phyloP scores from a whole-genome alignment of 2,113 vertebrate species.

The Steatornis caripensis region DNA sequence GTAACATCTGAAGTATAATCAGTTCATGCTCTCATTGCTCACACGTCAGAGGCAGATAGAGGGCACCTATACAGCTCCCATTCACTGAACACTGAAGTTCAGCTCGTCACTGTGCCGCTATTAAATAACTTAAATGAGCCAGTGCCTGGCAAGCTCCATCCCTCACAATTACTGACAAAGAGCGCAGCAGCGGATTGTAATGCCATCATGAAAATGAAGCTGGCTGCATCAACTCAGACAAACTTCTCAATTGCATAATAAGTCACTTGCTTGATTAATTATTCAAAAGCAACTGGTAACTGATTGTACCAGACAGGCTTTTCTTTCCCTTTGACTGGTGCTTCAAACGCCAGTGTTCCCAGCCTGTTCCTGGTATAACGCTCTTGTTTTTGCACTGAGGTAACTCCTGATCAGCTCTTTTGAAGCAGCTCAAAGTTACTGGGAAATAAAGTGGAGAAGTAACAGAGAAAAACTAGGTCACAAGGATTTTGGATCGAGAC shows the following conservation, averaged over 20 bases:
- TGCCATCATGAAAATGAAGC: slow-evolving; percentile 12
- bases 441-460: neutral
- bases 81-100: neutral
- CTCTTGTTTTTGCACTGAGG: neutral
- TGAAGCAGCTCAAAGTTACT: neutral
- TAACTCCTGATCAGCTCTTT: neutral
- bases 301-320: neutral
- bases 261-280: neutral
- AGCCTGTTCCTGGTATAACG: neutral
- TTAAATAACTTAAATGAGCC: neutral
- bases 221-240: neutral
- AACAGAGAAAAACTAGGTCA: slow-evolving; percentile 26
- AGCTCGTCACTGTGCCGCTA: neutral
- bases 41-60: neutral
- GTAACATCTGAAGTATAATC: neutral
- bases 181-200: neutral
- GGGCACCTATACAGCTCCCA: neutral
- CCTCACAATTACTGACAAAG: slow-evolving; percentile 10
- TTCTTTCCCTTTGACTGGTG: neutral
- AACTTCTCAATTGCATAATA: neutral
- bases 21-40: neutral
- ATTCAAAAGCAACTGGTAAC: slow-evolving; percentile 38
- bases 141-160: neutral
- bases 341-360: neutral
- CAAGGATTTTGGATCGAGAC: neutral